Evolutionary conservation across 2,113 vertebrate species (phyloP).

Genomic region (Dicerorhinus sumatrensis): DNA sequence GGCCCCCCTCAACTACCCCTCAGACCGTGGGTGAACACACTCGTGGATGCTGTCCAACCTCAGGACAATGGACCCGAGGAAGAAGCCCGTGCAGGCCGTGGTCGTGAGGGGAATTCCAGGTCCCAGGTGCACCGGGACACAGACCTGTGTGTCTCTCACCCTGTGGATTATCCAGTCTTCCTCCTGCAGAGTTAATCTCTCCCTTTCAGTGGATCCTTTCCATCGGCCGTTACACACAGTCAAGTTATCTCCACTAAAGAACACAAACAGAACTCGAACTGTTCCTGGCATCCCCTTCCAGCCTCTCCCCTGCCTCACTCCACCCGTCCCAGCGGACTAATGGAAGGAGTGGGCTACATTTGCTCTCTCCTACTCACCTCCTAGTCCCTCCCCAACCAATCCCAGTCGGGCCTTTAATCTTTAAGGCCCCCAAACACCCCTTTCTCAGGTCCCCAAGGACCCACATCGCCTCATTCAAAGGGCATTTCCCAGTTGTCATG

Average conservation of each 20-base stretch:
- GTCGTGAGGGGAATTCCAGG: background rate
- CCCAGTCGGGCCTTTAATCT: background rate
- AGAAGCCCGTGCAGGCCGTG: background rate
- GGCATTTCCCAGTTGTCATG: background rate
- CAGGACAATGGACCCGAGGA: background rate
- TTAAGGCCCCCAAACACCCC: background rate
- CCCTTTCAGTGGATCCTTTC: background rate
- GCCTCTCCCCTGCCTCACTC: background rate
- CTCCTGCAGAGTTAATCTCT: background rate
- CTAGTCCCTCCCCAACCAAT: background rate
- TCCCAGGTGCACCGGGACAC: no score
- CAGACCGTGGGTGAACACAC: background rate
- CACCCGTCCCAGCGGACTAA: rapidly evolving
- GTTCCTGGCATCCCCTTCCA: rapidly evolving
- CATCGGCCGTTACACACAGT: background rate
- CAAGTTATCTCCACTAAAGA: background rate
- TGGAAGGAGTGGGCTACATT: rapidly evolving
- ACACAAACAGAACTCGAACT: background rate
- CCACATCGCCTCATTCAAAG: background rate
- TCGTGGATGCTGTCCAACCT: background rate
- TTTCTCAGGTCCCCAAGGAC: background rate
- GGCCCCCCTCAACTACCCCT: background rate
- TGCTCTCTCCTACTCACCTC: background rate
- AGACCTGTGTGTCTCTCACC: background rate
- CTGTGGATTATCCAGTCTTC: background rate